Base-by-base conservation (phyloP, 2,797 vertebrate genomes). In the Peromyscus melanophrys region DNA sequence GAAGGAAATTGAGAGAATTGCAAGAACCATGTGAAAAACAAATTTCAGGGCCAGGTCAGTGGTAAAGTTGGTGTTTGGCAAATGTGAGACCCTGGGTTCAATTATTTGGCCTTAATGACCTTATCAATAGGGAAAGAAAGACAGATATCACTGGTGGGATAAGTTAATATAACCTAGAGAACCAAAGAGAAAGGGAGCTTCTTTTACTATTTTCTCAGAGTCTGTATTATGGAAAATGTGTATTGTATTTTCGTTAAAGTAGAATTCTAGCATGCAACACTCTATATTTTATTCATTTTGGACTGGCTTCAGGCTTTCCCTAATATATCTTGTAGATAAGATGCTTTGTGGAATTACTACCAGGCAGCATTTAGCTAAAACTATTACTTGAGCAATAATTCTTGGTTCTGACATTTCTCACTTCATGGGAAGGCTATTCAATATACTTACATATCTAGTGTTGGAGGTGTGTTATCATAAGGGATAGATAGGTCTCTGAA, bases 351-450 rank as follows among this genome's bases (percentile, higher is more conserved):
- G 8, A 77, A 91, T 82, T 34, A 40, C 6, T 88, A 31, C 59
- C 89, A 87, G 46, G 40, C 31, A 96, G 12, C 9, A 16, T 89
- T 82, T 69, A 94, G 34, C 19, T 88, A 59, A 75, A 29, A 61
- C 19, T 76, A 55, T 73, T 81, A 43, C 31, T 94, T 65, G 16
- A 40, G 52, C 3, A 90, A 63, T 83, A 73, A 63, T 75, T 82
- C 27, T 83, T 78, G 27, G 31, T 80, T 95, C n/a, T 82, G 37
- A 83, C 8, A 77, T 75, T 76, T 90, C 88, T 96, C 43, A 83
- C 65, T 94, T 93, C 46, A 69, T 4, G 69, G 37, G 31, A 61
- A 57, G 14, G 6, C 29, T 76, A 87, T 92, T 40, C 52, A 65
- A 57, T 55, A 27, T 90, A 75, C n/a, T 93, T 61, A 14, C 11